Percentiles rank a stretch among this genome's conserved stretches.
These are phyloP conservation scores for Silvanus unidentatus DNA, from an alignment of 2,888 invertebrate species.

Conservation along the genomic window DNA sequence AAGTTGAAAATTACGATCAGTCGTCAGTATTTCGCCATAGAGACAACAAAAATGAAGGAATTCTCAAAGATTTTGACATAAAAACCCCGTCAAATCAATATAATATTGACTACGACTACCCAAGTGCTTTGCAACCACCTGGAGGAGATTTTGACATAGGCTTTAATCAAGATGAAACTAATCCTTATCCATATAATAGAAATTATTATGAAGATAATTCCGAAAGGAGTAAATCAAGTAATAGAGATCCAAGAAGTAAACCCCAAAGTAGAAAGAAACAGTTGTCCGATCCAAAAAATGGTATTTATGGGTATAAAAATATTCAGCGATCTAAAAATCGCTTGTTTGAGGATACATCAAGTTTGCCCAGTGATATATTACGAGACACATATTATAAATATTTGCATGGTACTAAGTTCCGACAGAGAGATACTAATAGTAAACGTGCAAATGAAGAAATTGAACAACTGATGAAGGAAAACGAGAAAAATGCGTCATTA, in stretches of 20 bases:
- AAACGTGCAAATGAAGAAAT: conserved; percentile 38
- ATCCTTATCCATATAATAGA: conserved; percentile 17
- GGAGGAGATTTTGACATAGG: conserved; percentile 10
- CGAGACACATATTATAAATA: conserved; percentile 43
- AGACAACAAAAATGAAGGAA: not conserved
- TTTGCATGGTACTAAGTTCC: conserved; percentile 40
- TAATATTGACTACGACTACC: too few relatives aligned
- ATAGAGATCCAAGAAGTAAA: conserved; percentile 41
- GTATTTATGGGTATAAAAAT: conserved; percentile 41
- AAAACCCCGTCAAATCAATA: too few relatives aligned
- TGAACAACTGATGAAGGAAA: conserved; percentile 34
- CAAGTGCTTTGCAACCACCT: conserved; percentile 11
- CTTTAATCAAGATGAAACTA: conserved; percentile 14
- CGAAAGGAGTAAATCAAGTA: conserved; percentile 5
- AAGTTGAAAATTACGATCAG: not conserved
- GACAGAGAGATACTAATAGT: conserved; percentile 37
- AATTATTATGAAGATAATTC: too few relatives aligned
- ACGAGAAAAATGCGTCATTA: conserved; percentile 28
- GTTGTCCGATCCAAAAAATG: conserved; percentile 31
- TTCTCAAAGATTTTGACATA: too few relatives aligned
- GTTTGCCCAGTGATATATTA: conserved; percentile 43
- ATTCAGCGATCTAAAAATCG: conserved; percentile 38
- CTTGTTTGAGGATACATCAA: conserved; percentile 41
- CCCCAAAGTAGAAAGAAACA: conserved; percentile 31
- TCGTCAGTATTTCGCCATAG: conserved; percentile 2